Percentiles rank a stretch among this genome's conserved stretches.
phyloP scores from a whole-genome alignment of 1,140 invertebrate genomes.

The Protaetia brevitarsis region DNA sequence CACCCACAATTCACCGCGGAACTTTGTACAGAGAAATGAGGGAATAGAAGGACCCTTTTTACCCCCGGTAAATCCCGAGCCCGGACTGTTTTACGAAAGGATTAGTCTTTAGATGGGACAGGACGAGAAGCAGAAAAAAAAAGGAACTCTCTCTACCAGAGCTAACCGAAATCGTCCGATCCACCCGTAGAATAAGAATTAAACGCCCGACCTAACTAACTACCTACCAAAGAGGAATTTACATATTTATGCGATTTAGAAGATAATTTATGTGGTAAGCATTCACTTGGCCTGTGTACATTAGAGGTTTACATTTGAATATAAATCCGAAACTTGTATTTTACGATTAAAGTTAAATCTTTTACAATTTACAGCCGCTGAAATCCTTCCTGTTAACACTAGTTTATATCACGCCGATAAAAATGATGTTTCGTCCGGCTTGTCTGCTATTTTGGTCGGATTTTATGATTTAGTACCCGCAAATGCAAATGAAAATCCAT shows the following conservation, averaged over 20 bases:
- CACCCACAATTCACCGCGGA: not conserved
- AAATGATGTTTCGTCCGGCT: too few species aligned
- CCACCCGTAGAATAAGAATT: conserved; percentile 4
- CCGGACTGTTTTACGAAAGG: conserved; percentile 7
- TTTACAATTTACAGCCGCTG: too few species aligned
- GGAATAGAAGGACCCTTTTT: not conserved
- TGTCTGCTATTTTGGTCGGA: too few species aligned
- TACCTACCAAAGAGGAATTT: not conserved
- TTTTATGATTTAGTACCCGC: too few species aligned
- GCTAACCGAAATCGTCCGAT: not conserved
- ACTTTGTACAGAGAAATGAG: not conserved
- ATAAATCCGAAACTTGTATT: too few species aligned
- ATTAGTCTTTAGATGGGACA: conserved; percentile 10
- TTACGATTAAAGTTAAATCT: too few species aligned
- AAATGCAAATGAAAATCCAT: too few species aligned
- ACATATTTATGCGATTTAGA: conserved; percentile 2
- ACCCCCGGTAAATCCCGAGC: not conserved
- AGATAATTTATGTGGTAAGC: too few species aligned
- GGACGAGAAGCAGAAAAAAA: not conserved
- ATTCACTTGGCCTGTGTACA: too few species aligned
- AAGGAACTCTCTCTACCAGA: not conserved
- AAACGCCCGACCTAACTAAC: conserved; percentile 1
- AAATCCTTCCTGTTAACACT: too few species aligned
- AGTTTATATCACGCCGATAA: too few species aligned
- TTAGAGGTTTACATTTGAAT: too few species aligned